A percentile compares a stretch with the other conserved stretches of the same genome.
These are phyloP conservation scores for Jaculus jaculus DNA, from an alignment of 2,113 vertebrate species.

Conservation along the genomic window DNA sequence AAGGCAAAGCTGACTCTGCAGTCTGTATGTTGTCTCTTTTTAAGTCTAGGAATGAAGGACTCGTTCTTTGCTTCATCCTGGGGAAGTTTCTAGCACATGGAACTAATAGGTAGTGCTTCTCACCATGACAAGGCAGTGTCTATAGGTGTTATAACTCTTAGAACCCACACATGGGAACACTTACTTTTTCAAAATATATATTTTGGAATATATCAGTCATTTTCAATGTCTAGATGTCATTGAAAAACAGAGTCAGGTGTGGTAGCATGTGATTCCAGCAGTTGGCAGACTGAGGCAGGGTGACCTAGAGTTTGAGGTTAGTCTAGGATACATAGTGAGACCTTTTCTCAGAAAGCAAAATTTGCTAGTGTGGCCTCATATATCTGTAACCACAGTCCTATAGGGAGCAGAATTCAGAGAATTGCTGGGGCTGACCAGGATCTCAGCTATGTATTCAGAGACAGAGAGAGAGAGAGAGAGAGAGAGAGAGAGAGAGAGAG, in stretches of 20 bases:
- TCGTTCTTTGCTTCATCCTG: neutral
- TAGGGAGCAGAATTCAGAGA: too few species aligned
- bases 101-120: neutral
- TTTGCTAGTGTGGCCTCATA: too few species aligned
- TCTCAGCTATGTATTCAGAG: too few species aligned
- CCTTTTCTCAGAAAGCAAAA: neutral
- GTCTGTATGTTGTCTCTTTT: neutral
- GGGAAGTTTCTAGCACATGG: neutral
- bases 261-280: neutral
- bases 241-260: neutral
- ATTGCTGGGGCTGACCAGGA: too few species aligned
- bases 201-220: neutral
- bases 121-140: rapidly evolving
- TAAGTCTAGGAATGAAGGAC: neutral
- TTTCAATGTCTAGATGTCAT: neutral
- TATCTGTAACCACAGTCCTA: too few species aligned
- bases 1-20: neutral
- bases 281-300: neutral
- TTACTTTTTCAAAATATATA: neutral
- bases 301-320: neutral
- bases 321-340: neutral
- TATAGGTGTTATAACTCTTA: neutral
- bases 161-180: neutral
- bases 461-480: too few species aligned
- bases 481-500: too few species aligned